These are phyloP conservation scores for Nemotelus pantherinus DNA, from an alignment of 2,888 invertebrate genomes.

Conservation along the genomic window DNA sequence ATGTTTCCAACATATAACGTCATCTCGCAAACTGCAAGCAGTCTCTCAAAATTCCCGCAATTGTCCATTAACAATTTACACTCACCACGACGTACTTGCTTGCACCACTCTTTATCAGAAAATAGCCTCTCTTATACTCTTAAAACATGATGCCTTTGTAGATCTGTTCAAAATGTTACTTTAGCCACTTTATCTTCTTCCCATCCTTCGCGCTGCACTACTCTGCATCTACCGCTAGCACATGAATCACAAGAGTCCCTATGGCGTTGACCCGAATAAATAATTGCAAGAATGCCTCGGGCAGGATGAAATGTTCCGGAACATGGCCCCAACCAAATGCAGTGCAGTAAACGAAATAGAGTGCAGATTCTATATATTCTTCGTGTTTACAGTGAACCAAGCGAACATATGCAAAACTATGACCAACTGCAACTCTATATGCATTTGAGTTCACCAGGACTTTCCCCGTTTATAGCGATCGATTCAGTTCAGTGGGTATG, in stretches of 20 bases:
- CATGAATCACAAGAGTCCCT: constrained; percentile 35
- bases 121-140: too few relatives aligned
- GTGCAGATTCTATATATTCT: not conserved
- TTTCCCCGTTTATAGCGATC: constrained; percentile 2
- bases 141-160: not conserved
- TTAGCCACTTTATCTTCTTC: not conserved
- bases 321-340: constrained; percentile 7
- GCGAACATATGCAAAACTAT: not conserved
- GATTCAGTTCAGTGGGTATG: not conserved
- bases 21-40: too few relatives aligned
- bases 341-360: not conserved
- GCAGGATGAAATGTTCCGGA: constrained; percentile 5
- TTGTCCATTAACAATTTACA: too few relatives aligned
- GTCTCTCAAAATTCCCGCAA: too few relatives aligned
- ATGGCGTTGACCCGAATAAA: constrained; percentile 35
- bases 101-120: too few relatives aligned
- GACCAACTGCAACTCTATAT: not conserved
- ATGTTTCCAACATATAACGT: too few relatives aligned
- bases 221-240: not conserved
- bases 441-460: not conserved
- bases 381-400: constrained; percentile 15
- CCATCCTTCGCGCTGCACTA: too few relatives aligned
- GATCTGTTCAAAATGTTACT: not conserved
- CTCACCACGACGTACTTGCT: too few relatives aligned
- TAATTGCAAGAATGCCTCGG: constrained; percentile 35